Base-by-base conservation (phyloP, 2,797 vertebrate genomes). In the Bufotes viridis region DNA sequence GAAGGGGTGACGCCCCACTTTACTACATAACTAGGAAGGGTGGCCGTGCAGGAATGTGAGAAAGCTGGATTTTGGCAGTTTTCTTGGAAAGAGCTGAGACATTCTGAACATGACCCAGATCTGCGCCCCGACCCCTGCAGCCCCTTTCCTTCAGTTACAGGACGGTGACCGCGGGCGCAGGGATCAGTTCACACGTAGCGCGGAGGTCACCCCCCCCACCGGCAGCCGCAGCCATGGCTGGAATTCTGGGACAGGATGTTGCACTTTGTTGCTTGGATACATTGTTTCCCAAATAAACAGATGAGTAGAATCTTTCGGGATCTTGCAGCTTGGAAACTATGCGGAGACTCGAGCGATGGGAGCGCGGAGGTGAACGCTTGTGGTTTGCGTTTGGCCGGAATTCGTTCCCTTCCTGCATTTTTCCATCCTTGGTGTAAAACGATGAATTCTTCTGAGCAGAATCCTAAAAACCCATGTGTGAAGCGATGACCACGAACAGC, bases 201-300 rank as follows among this genome's bases (percentile, higher is more conserved):
- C 22, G 17, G 15, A 42, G 24, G 60, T 81, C 58, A 63, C 42
- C 42, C 65, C 60, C 22, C 65, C 29, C 29, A 29, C 29, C 29
- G 29, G 29, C 29, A 2, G 29, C 29, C 29, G 29, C 29, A 29
- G 29, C 29, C 29, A 29, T 2, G 29, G 29, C 29, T 29, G 29
- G 29, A 29, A 29, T 1, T 29, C 29, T 29, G 29, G 29, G 29
- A 70, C 81, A 83, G 81, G 81, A 83, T 72, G n/a, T 58, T 22
- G 81, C 81, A 22, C 81, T 67, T 69, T 70, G 65, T 87, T 81
- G 65, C 78, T 8, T 1, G 65, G 78, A 10, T 20, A 87, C 78
- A 1, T 14, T 49, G 63, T 70, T 80, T 81, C 85, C 85, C 78
- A 80, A 81, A 87, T 87, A 87, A 87, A 87, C 78, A 81, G 53